A percentile compares a stretch with the other conserved stretches of the same genome.
Evolutionary conservation across 2,888 invertebrate genomes (phyloP).

Genomic region (Eulithis testata): DNA sequence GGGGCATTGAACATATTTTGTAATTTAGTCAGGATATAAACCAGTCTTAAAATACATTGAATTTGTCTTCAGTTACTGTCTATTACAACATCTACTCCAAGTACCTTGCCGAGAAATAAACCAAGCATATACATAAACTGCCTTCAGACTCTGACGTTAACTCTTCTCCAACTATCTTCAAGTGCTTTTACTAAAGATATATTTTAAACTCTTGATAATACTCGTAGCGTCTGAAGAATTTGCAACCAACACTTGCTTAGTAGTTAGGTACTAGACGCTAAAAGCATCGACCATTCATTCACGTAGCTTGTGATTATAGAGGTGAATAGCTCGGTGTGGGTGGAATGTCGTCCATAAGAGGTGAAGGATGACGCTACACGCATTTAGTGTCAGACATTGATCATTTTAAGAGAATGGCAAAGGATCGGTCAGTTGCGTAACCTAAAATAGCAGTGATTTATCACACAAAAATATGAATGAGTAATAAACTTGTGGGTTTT

Average conservation of each 20-base stretch:
- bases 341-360: slow-evolving; percentile 26
- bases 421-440: not conserved
- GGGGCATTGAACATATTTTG: no score
- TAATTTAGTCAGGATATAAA: no score
- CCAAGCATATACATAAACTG: no score
- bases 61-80: no score
- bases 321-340: slow-evolving; percentile 20
- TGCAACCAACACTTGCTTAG: not conserved
- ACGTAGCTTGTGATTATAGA: slow-evolving; percentile 7
- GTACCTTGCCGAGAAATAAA: no score
- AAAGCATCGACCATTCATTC: slow-evolving; percentile 6
- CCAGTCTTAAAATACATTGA: no score
- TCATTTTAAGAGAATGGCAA: slow-evolving; percentile 1
- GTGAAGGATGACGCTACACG: slow-evolving; percentile 24
- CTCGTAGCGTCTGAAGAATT: not conserved
- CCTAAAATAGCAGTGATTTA: not conserved
- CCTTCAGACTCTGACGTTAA: not conserved
- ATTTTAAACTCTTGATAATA: not conserved
- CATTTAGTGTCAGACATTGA: slow-evolving; percentile 15
- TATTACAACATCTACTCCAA: no score
- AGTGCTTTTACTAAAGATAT: not conserved
- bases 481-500: no score
- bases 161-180: not conserved
- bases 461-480: no score
- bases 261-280: not conserved